phyloP scores from a whole-genome alignment of 1,140 invertebrate species.

The Drosophila obscura region DNA sequence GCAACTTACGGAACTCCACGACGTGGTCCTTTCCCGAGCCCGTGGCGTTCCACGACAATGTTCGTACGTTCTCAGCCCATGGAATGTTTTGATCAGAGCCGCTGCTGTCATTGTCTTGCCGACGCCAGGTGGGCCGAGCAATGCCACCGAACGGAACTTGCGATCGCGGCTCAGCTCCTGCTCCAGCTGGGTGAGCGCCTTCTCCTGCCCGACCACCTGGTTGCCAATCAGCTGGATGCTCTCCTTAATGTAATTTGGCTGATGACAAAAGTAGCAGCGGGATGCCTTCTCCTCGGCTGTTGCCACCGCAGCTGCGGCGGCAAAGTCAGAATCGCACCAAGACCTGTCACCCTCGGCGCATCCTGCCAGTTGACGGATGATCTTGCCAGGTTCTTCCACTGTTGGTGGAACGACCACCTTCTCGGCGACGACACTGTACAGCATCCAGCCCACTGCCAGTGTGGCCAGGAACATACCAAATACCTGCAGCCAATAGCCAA shows the following conservation, averaged over 20 bases:
- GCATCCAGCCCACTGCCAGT: no score
- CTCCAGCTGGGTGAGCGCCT: slow-evolving; percentile 35
- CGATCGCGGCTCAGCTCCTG: slow-evolving; percentile 19
- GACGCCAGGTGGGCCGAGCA: slow-evolving; percentile 58
- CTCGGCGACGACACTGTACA: no score
- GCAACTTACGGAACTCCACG: slow-evolving; percentile 49
- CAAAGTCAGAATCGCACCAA: no score
- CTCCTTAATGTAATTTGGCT: slow-evolving; percentile 19
- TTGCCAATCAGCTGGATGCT: slow-evolving; percentile 34
- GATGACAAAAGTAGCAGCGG: slow-evolving; percentile 13
- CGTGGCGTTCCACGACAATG: slow-evolving; percentile 59
- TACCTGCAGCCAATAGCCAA: no score
- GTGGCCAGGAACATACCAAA: no score
- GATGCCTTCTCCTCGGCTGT: no score
- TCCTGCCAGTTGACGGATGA: no score
- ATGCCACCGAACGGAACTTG: slow-evolving; percentile 42
- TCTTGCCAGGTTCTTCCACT: no score
- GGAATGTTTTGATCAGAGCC: slow-evolving; percentile 45
- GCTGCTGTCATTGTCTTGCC: slow-evolving; percentile 52
- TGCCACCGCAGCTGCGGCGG: no score
- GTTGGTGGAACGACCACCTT: no score
- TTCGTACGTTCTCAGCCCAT: slow-evolving; percentile 62
- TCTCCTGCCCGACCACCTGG: slow-evolving; percentile 50
- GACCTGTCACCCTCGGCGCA: no score
- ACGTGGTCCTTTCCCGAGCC: slow-evolving; percentile 27